Evolutionary conservation across 2,888 invertebrate species (phyloP), one percentile per base, ranked within the genome.

Genomic region (Lapara coniferarum): DNA sequence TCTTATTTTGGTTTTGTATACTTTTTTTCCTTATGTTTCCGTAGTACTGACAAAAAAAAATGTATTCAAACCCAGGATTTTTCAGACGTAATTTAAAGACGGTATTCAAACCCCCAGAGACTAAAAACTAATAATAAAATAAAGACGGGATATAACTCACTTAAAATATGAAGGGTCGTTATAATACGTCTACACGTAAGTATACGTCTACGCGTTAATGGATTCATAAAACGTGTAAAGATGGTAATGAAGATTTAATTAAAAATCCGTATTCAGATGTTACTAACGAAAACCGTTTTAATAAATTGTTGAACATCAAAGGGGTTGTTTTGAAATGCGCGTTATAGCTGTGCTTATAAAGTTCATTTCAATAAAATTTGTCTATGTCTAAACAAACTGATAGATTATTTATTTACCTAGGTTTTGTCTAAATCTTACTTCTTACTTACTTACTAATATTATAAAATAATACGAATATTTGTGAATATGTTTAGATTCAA

Each of bases 201-300:
- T 5, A 37, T 37, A 37, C 37, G 59, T 19, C 46, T 53, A 59
- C 55, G 25, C 25, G 52, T 44, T 70, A 56, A 56, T 56, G 56
- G 13, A 56, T 56, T 56, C 56, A 56, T 66, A 56, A 67, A 57
- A 59, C 70, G 70, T 58, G 52, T 59, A 67, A 67, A 70, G 56
- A 69, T 58, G 53, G 19, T 59, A 67, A 53, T 58, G 67, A 70
- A 58, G 57, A n/a, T 70, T 70, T 59, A 58, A 59, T 70, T 25
- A 66, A 70, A 70, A 25, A 25, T 25, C 25, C 56, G 56, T 56
- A 56, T 25, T 56, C 25, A 25, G 56, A 56, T 56, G 25, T 56
- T 19, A 56, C 25, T 56, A 5, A 4, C 4, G 51, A 2, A 14
- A 10, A 55, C 13, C 25, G 56, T 56, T 56, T 56, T 56, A 25